Conservation (phyloP, 1,140 invertebrate genomes). For the Phymorhynchus buccinoides region DNA sequence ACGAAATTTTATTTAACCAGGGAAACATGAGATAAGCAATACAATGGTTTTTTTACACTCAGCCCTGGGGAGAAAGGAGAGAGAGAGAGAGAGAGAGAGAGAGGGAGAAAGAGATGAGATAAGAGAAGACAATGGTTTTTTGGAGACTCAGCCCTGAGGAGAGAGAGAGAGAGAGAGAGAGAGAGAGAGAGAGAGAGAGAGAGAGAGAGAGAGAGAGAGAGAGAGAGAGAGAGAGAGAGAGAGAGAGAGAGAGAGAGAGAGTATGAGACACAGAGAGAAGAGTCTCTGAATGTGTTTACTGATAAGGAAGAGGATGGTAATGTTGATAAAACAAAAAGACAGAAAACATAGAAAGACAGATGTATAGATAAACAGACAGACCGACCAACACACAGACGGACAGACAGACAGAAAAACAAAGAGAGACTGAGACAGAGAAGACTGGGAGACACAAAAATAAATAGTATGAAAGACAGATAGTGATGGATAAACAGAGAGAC, state of each 20-base stretch:
- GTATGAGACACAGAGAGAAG: slow-evolving; percentile 9
- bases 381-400: neutral
- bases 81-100: too few relatives aligned
- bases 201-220: neutral
- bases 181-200: slow-evolving; percentile 13
- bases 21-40: too few relatives aligned
- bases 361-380: neutral
- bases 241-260: slow-evolving; percentile 5
- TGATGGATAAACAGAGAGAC: neutral
- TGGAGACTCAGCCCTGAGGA: neutral
- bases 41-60: too few relatives aligned
- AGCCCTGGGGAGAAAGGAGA: too few relatives aligned
- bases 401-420: neutral
- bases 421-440: neutral
- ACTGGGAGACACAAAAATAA: neutral
- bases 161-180: neutral
- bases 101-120: too few relatives aligned
- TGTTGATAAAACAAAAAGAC: too few relatives aligned
- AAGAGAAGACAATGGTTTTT: too few relatives aligned
- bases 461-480: neutral
- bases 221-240: neutral
- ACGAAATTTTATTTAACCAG: too few relatives aligned
- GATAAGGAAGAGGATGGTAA: too few relatives aligned
- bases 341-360: too few relatives aligned
- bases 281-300: too few relatives aligned